These are phyloP conservation scores for Notothenia rossii DNA, from an alignment of 2,113 vertebrate species.

Conservation along the genomic window DNA sequence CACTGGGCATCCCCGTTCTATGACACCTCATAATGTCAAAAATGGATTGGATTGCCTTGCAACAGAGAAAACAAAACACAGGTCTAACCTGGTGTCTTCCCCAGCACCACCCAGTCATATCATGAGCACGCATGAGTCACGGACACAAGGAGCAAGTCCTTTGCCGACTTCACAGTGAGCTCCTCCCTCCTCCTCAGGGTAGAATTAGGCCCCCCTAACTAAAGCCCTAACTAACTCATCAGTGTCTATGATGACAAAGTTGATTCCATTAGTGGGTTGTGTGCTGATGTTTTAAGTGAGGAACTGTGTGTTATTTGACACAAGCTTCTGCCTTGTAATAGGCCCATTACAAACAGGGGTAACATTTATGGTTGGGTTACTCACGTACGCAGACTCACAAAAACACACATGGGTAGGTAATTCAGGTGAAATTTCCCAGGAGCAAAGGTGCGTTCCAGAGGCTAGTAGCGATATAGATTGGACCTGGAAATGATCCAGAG, in stretches of 20 bases:
- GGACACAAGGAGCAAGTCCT: slow-evolving; percentile 48
- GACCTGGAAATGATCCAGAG: slow-evolving; percentile 75
- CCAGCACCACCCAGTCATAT: slow-evolving; percentile 56
- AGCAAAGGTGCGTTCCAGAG: slow-evolving; percentile 80
- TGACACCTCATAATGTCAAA: slow-evolving; percentile 49
- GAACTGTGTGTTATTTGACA: slow-evolving; percentile 59
- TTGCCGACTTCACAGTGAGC: slow-evolving; percentile 41
- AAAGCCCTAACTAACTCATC: slow-evolving; percentile 63
- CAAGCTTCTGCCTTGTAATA: slow-evolving; percentile 54
- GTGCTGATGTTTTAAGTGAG: slow-evolving; percentile 54
- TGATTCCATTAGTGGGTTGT: slow-evolving; percentile 67
- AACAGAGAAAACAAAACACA: slow-evolving; percentile 73
- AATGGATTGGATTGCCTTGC: slow-evolving; percentile 60
- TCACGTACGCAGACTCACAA: slow-evolving; percentile 42
- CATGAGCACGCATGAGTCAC: slow-evolving; percentile 65
- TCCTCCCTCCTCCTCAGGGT: slow-evolving; percentile 64
- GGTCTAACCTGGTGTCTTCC: slow-evolving; percentile 45
- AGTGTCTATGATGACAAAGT: slow-evolving; percentile 72
- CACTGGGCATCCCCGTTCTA: slow-evolving; percentile 40
- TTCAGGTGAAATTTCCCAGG: slow-evolving; percentile 77
- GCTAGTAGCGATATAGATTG: slow-evolving; percentile 69
- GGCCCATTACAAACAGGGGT: slow-evolving; percentile 56
- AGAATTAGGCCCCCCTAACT: slow-evolving; percentile 47
- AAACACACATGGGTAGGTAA: slow-evolving; percentile 42
- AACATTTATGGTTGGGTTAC: slow-evolving; percentile 70